Conservation (phyloP, 2,113 vertebrate genomes). For the Crotalus horridus region DNA sequence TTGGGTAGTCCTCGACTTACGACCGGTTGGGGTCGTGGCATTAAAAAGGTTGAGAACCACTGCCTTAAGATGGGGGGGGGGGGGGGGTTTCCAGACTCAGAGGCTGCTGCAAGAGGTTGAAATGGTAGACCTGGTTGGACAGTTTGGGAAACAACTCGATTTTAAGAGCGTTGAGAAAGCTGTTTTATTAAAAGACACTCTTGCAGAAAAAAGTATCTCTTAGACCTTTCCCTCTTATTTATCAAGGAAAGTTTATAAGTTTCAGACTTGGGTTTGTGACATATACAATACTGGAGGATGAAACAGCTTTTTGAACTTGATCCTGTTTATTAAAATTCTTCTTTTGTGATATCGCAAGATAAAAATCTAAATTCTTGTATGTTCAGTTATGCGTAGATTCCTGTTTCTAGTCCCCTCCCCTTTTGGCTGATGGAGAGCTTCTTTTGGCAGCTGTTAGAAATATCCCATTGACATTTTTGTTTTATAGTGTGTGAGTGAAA, state of each 20-base stretch:
- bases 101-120: not conserved
- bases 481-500: not conserved
- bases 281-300: not conserved
- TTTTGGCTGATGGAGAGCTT: not conserved
- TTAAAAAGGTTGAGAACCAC: no score
- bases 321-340: not conserved
- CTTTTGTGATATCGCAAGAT: not conserved
- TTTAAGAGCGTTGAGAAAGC: not conserved
- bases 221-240: rapidly evolving
- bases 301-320: not conserved
- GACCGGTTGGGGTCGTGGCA: no score
- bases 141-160: not conserved
- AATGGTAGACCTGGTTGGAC: not conserved
- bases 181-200: not conserved
- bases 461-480: not conserved
- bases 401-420: not conserved
- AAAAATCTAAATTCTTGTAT: slow-evolving; percentile 3
- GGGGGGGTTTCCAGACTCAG: not conserved
- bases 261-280: not conserved
- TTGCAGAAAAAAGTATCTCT: not conserved
- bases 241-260: rapidly evolving
- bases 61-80: not conserved
- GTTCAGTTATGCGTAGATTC: not conserved
- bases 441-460: not conserved
- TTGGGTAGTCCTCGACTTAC: no score